These are phyloP conservation scores for Sarcoramphus papa DNA, from an alignment of 2,797 vertebrate genomes.

Conservation along the genomic window DNA sequence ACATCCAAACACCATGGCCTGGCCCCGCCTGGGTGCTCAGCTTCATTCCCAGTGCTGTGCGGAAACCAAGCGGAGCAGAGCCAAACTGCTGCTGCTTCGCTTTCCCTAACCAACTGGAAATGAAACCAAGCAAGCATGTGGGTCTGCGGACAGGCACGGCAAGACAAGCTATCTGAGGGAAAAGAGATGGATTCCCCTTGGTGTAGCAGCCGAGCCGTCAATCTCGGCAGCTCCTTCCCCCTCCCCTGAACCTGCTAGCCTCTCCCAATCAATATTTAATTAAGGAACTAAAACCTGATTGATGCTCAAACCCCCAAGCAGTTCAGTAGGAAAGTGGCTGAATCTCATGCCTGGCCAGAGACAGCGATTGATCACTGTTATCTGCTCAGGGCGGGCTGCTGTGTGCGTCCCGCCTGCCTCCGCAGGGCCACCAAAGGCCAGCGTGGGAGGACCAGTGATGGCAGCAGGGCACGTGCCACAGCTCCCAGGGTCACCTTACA, in stretches of 20 bases:
- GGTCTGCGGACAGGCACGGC: accelerated
- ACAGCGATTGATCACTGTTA: background rate
- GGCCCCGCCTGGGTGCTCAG: background rate
- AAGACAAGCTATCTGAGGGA: background rate
- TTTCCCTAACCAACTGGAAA: background rate
- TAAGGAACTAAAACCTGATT: slow-evolving; percentile 48
- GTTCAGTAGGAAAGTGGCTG: background rate
- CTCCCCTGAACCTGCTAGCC: background rate
- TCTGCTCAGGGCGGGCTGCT: background rate
- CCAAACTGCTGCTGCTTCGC: background rate
- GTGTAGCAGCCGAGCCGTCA: accelerated
- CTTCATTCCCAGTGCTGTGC: background rate
- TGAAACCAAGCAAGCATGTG: background rate
- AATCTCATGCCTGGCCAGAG: background rate
- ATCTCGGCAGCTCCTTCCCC: background rate
- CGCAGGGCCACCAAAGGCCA: background rate
- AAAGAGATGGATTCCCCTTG: background rate
- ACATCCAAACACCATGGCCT: background rate
- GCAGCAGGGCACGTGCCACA: accelerated
- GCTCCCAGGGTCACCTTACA: background rate
- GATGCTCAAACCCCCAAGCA: slow-evolving; percentile 5
- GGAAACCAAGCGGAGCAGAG: background rate
- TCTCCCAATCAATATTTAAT: slow-evolving; percentile 64
- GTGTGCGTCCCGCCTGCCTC: background rate
- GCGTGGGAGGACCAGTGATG: background rate